Percentiles rank a stretch among this genome's conserved stretches.
Evolutionary conservation across 30 jellyfish, hydroid and myxozoan species (phyloP).

Genomic region (Rhopilema esculentum): DNA sequence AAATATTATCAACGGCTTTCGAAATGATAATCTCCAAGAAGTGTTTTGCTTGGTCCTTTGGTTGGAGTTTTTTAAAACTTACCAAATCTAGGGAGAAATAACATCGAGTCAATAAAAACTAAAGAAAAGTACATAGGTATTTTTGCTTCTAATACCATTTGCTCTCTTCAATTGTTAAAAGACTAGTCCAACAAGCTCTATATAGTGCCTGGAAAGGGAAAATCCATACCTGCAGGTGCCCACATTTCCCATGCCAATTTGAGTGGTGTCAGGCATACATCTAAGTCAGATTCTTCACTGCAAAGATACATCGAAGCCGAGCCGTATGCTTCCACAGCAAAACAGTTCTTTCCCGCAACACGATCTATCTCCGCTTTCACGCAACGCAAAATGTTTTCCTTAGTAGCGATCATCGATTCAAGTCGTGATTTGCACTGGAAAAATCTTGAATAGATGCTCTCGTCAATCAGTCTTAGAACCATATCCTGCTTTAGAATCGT

Average conservation of each 20-base stretch:
- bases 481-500: constrained; percentile 29
- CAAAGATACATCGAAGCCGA: constrained; percentile 84
- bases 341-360: constrained; percentile 42
- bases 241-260: constrained; percentile 6
- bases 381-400: constrained; percentile 34
- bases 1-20: constrained; percentile 63
- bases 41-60: constrained; percentile 23
- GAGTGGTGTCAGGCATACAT: constrained; percentile 63
- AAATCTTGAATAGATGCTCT: constrained; percentile 44
- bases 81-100: background rate
- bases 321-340: constrained; percentile 68
- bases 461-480: constrained; percentile 48
- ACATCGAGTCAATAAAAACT: too few species aligned
- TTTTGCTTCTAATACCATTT: too few species aligned
- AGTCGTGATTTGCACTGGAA: constrained; percentile 24
- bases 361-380: constrained; percentile 60
- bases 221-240: constrained; percentile 34
- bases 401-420: constrained; percentile 44
- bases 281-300: constrained; percentile 84
- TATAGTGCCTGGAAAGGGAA: too few species aligned
- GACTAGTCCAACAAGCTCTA: too few species aligned
- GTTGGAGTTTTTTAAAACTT: background rate
- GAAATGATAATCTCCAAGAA: constrained; percentile 65
- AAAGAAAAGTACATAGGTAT: too few species aligned
- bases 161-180: too few species aligned